Percentiles rank a stretch among this genome's conserved stretches.
Evolutionary conservation across 2,888 invertebrate species (phyloP).

Genomic region (Tyria jacobaeae): DNA sequence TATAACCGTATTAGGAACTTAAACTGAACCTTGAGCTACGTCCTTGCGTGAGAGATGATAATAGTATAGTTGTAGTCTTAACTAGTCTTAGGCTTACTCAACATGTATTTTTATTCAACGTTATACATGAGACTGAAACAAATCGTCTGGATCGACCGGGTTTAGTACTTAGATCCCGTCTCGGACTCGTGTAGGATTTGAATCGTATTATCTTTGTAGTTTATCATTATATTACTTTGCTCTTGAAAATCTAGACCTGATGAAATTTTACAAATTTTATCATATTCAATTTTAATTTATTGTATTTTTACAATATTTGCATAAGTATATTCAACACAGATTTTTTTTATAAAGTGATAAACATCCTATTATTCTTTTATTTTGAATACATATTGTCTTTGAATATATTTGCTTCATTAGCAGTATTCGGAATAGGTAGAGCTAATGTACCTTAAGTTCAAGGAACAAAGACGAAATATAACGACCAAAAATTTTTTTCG

Average conservation of each 20-base stretch:
- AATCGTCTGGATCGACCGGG: slow-evolving; percentile 19
- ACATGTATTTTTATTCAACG: no score
- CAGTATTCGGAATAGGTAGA: no score
- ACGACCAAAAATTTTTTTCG: no score
- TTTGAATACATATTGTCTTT: neutral
- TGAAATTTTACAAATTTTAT: no score
- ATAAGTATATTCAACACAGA: neutral
- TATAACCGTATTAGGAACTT: neutral
- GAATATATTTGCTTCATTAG: neutral
- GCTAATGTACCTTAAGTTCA: no score
- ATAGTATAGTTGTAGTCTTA: slow-evolving; percentile 1
- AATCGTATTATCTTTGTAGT: slow-evolving; percentile 19
- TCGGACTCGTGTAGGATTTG: no score
- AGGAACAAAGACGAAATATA: no score
- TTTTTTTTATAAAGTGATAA: neutral
- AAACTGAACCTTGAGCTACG: neutral
- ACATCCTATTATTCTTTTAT: neutral
- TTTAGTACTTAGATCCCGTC: no score
- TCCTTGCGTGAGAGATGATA: neutral
- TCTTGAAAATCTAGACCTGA: slow-evolving; percentile 7
- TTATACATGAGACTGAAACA: slow-evolving; percentile 9
- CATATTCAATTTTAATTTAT: no score
- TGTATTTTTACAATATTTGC: slow-evolving; percentile 11
- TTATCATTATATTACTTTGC: slow-evolving; percentile 11
- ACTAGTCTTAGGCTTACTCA: neutral